Conservation (phyloP, 2,113 vertebrate genomes). For the Carassius auratus region DNA sequence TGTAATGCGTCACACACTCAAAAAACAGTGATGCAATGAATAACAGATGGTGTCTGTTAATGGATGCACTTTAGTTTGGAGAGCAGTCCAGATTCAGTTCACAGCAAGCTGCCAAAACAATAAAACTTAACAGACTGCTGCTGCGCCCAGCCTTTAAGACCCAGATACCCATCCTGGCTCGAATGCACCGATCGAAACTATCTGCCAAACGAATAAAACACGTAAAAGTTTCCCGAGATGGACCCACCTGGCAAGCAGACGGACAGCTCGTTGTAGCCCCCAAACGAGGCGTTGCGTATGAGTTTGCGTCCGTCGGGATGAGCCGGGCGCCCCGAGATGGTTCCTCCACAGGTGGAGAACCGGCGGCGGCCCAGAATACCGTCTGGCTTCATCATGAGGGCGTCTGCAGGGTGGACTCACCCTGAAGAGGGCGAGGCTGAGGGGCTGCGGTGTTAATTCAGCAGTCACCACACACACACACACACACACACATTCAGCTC, state of each 20-base stretch:
- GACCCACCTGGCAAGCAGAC: slow-evolving; percentile 91
- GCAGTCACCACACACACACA: not conserved
- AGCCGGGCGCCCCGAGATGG: too few relatives aligned
- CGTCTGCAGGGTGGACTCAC: too few relatives aligned
- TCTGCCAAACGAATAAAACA: not conserved
- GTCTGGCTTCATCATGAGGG: too few relatives aligned
- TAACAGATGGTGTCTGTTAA: not conserved
- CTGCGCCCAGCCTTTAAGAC: too few relatives aligned
- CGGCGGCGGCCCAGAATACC: too few relatives aligned
- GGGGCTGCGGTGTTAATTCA: not conserved
- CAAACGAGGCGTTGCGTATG: too few relatives aligned
- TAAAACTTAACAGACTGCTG: not conserved
- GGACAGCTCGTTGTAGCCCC: slow-evolving; percentile 93
- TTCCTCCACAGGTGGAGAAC: too few relatives aligned
- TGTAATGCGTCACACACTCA: not conserved
- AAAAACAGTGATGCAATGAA: not conserved
- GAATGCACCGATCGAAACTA: not conserved
- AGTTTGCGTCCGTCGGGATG: too few relatives aligned
- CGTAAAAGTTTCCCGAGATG: not conserved
- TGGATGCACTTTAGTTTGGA: slow-evolving; percentile 6
- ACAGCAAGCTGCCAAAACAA: not conserved
- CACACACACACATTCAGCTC: not conserved
- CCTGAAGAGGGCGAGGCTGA: too few relatives aligned
- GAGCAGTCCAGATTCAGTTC: not conserved
- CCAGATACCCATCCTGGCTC: not conserved